These are phyloP conservation scores for Hanleya hanleyi DNA, from an alignment of 2,888 invertebrate species.

Conservation along the genomic window DNA sequence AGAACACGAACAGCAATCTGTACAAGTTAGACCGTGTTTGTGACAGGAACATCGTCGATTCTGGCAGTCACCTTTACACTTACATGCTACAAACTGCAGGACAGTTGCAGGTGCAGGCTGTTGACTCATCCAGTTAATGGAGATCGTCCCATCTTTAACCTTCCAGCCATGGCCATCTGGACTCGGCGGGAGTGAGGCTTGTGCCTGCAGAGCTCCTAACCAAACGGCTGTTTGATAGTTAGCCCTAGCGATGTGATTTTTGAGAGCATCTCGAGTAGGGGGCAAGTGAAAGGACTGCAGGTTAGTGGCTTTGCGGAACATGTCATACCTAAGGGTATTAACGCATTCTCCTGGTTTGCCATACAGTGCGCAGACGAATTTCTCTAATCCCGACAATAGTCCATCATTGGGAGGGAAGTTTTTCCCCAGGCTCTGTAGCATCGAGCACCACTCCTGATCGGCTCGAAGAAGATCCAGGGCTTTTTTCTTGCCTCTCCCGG, in stretches of 20 bases:
- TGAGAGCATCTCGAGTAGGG: slow-evolving; percentile 1
- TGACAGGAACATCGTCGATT: no score
- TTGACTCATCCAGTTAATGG: no score
- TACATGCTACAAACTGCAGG: no score
- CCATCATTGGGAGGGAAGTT: background rate
- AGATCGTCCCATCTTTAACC: no score
- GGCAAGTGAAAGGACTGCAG: background rate
- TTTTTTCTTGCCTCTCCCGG: slow-evolving; percentile 11
- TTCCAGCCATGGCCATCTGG: no score
- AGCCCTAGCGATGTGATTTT: background rate
- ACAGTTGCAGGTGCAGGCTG: no score
- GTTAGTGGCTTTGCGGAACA: background rate
- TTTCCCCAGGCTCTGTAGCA: background rate
- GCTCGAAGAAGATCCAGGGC: background rate
- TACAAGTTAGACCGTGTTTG: no score
- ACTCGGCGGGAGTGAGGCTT: no score
- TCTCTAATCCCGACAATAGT: background rate
- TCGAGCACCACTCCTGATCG: background rate
- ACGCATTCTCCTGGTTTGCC: background rate
- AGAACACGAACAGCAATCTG: no score
- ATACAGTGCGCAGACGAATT: slow-evolving; percentile 9
- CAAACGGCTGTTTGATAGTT: no score
- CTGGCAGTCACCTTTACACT: no score
- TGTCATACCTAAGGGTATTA: background rate
- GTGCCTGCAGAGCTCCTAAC: no score